Conservation (phyloP, 2,888 invertebrate genomes). For the Sturmia bella region DNA sequence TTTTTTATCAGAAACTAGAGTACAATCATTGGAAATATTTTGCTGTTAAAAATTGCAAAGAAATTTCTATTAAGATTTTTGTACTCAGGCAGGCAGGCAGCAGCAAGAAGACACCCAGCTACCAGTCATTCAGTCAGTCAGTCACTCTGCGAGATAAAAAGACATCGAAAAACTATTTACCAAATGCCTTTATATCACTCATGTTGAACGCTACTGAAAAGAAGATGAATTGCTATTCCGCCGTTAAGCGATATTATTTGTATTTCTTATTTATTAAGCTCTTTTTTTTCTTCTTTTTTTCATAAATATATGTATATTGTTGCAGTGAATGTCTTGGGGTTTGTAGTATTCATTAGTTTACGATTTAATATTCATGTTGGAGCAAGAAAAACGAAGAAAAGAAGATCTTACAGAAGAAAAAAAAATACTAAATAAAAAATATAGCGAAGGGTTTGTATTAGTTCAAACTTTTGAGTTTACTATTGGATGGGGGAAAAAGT, state of each 20-base stretch:
- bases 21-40: constrained; percentile 24
- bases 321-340: constrained; percentile 19
- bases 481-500: constrained; percentile 6
- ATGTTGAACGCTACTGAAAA: constrained; percentile 80
- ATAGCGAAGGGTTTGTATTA: constrained; percentile 25
- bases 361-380: constrained; percentile 45
- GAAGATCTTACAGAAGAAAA: too few relatives aligned
- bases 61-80: constrained; percentile 9
- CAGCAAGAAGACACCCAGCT: background rate
- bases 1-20: constrained; percentile 30
- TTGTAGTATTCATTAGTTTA: constrained; percentile 19
- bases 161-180: constrained; percentile 56
- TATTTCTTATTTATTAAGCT: constrained; percentile 33
- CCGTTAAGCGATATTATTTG: constrained; percentile 51
- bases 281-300: background rate
- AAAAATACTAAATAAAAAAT: constrained; percentile 4
- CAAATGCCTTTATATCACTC: constrained; percentile 71
- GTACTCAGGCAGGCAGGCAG: background rate
- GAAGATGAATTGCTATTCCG: constrained; percentile 77
- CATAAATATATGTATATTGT: constrained; percentile 10
- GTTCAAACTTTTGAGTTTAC: background rate
- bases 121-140: background rate
- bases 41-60: constrained; percentile 17
- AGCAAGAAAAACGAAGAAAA: background rate
- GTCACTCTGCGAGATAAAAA: constrained; percentile 18